Conservation (phyloP, 2,113 vertebrate genomes). For the Arizona elegans region DNA sequence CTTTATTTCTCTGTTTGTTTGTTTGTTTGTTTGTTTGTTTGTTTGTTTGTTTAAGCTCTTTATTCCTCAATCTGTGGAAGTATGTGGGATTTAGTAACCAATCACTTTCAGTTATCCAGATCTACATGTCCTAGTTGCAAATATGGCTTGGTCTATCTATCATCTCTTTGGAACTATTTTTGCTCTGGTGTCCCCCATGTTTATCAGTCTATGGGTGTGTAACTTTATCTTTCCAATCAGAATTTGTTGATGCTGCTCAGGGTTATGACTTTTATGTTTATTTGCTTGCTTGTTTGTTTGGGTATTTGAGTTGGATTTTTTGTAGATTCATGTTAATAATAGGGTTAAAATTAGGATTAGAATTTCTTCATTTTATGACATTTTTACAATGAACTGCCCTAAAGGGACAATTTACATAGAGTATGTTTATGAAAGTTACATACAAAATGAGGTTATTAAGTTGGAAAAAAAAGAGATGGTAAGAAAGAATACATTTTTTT, state of each 20-base stretch:
- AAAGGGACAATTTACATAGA: not conserved
- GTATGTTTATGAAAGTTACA: not conserved
- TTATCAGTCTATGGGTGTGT: not conserved
- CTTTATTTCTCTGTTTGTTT: not conserved
- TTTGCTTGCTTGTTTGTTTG: not conserved
- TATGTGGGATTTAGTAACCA: not conserved
- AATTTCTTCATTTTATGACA: not conserved
- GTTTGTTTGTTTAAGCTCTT: not conserved
- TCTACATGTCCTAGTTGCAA: not conserved
- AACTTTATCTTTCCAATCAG: not conserved
- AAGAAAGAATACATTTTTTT: not conserved
- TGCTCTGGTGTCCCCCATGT: not conserved
- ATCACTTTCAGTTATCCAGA: not conserved
- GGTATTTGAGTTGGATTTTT: not conserved
- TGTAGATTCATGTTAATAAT: not conserved
- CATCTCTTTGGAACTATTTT: not conserved
- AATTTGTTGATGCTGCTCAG: not conserved
- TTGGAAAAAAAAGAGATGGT: not conserved
- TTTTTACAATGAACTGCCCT: not conserved
- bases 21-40: too few relatives aligned
- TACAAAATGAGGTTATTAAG: not conserved
- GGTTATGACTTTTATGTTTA: not conserved
- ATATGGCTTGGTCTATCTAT: not conserved
- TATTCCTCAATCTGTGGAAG: too few relatives aligned
- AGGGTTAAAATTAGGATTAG: not conserved